A percentile compares a stretch with the other conserved stretches of the same genome.
phyloP scores from a whole-genome alignment of 2,113 vertebrate genomes.

The Ailurus styani region DNA sequence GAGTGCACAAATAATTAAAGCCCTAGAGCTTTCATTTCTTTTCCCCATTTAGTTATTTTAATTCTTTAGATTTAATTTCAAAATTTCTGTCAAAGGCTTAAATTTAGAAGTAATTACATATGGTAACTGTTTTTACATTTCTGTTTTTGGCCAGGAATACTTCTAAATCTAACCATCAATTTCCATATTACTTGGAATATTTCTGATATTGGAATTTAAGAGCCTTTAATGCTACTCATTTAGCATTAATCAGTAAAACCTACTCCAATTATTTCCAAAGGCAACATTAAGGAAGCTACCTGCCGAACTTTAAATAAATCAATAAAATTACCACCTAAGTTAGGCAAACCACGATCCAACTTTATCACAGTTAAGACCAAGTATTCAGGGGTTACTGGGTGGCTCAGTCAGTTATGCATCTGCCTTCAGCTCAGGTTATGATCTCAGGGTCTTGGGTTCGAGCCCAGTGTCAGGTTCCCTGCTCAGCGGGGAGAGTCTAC shows the following conservation, averaged over 20 bases:
- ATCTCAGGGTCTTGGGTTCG: not conserved
- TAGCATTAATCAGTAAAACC: not conserved
- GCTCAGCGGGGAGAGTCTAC: not conserved
- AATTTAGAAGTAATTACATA: not conserved
- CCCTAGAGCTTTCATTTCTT: not conserved
- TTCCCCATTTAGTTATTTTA: not conserved
- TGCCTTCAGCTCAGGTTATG: not conserved
- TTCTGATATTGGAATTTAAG: not conserved
- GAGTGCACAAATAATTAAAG: not conserved
- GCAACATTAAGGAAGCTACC: not conserved
- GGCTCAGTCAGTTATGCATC: not conserved
- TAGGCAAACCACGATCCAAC: not conserved
- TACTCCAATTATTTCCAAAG: not conserved
- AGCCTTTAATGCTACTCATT: not conserved
- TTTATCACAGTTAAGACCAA: not conserved
- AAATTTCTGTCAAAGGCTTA: not conserved
- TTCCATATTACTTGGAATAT: not conserved
- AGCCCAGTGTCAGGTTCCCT: not conserved
- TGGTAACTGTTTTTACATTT: not conserved
- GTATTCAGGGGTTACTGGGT: not conserved
- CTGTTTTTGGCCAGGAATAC: not conserved
- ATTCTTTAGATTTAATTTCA: conserved; percentile 18
- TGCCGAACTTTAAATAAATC: not conserved
- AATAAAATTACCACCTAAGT: not conserved
- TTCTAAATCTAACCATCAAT: not conserved